Base-by-base conservation (phyloP, 2,888 invertebrate genomes). In the Ochropleura plecta region DNA sequence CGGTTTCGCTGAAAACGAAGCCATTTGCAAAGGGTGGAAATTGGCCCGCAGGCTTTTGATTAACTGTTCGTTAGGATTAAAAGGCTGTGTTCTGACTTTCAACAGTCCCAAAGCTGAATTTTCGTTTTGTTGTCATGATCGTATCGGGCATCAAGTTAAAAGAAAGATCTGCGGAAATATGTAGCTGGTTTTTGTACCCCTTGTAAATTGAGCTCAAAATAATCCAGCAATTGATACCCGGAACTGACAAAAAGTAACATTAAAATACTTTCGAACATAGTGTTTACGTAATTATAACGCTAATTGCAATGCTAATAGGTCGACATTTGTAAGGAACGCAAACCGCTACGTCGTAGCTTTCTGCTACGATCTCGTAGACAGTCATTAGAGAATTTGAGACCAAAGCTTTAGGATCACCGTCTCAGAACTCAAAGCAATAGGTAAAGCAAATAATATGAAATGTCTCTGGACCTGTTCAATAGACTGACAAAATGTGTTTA, bases 21-120 rank as follows among this genome's bases (percentile, higher is more conserved):
- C n/a, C 14, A 30, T 40, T 44, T 67, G 12, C 16, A 63, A 44
- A 64, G 48, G 63, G 12, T 64, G 30, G 48, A 2, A 44, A 79
- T 57, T 73, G 14, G 66, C 67, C 55, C 18, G 57, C 42, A 73
- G 57, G 30, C 63, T 40, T 62, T 60, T 44, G 44, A 71, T 70
- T 66, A 57, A 57, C 59, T 59, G 55, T 46, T 63, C 66, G 55
- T 42, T 44, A 55, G 18, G 46, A 79, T 73, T 53, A 48, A 42
- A 57, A 63, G 57, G 48, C 57, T 30, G 46, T 40, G 48, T 48
- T 18, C 42, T 18, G 55, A 55, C 48, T 70, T 66, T 3, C 48
- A n/a, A 55, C 44, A 30, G 63, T 48, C 48, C 16, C 55, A 5
- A 10, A 57, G n/a, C 18, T 55, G 20, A 40, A 42, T 76, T 66